Conservation (phyloP, 2,888 invertebrate species). For the Drosophila borealis region DNA sequence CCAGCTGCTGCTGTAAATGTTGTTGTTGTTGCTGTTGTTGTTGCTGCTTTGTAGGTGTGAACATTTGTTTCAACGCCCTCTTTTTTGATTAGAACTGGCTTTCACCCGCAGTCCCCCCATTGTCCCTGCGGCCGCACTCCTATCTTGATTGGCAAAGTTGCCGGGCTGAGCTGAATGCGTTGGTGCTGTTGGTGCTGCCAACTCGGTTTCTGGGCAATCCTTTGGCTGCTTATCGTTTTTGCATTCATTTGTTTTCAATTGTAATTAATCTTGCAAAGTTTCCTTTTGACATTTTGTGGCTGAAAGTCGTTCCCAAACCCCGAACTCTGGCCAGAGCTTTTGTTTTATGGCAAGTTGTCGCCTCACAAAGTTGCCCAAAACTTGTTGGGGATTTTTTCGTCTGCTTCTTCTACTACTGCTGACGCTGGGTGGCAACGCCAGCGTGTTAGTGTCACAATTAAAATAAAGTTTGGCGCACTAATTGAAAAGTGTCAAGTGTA, state of each 20-base stretch:
- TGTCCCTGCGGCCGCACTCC: conserved; percentile 45
- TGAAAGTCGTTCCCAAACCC: conserved; percentile 31
- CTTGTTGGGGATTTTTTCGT: conserved; percentile 44
- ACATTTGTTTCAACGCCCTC: conserved; percentile 73
- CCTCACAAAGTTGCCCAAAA: conserved; percentile 59
- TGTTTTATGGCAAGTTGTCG: conserved; percentile 56
- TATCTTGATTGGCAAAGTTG: conserved; percentile 81
- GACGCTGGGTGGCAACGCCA: conserved; percentile 47
- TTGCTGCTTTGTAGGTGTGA: conserved; percentile 64
- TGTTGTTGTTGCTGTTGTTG: conserved; percentile 22
- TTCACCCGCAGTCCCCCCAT: conserved; percentile 16
- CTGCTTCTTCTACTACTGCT: conserved; percentile 19
- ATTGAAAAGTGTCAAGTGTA: conserved; percentile 80
- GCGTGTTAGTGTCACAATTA: conserved; percentile 82
- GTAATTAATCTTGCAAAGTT: conserved; percentile 81
- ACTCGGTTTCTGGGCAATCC: conserved; percentile 58
- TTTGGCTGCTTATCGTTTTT: conserved; percentile 81
- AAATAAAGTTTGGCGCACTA: conserved; percentile 77
- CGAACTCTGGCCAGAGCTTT: conserved; percentile 31
- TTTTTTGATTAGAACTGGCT: conserved; percentile 46
- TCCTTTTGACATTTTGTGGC: conserved; percentile 79
- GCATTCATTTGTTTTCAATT: conserved; percentile 82
- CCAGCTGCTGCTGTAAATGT: conserved; percentile 38
- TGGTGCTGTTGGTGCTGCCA: conserved; percentile 19
- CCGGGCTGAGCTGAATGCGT: conserved; percentile 31